Evolutionary conservation across 2,797 vertebrate genomes (phyloP).

Genomic region (Dryobates pubescens): DNA sequence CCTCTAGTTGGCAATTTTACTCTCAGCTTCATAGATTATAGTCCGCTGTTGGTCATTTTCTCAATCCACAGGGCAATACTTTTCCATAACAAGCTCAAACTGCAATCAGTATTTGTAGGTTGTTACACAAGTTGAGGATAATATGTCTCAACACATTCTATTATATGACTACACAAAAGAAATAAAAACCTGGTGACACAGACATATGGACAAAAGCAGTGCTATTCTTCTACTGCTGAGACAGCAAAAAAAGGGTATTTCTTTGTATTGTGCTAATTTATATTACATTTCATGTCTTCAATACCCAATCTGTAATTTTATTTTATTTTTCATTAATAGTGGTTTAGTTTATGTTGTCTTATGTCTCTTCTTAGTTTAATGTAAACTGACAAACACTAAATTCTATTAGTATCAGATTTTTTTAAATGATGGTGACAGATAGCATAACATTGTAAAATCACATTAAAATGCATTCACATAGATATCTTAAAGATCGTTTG

Average conservation of each 20-base stretch:
- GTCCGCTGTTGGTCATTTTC: slow-evolving; percentile 79
- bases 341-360: slow-evolving; percentile 43
- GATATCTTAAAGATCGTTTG: slow-evolving; percentile 21
- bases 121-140: slow-evolving; percentile 57
- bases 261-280: slow-evolving; percentile 60
- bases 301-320: slow-evolving; percentile 39
- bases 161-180: slow-evolving; percentile 72
- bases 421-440: slow-evolving; percentile 30
- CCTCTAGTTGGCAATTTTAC: slow-evolving; percentile 82
- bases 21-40: slow-evolving; percentile 82
- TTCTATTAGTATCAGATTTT: slow-evolving; percentile 57
- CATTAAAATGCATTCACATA: slow-evolving; percentile 22
- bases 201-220: slow-evolving; percentile 33
- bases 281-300: slow-evolving; percentile 48
- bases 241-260: slow-evolving; percentile 32
- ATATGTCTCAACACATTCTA: slow-evolving; percentile 60
- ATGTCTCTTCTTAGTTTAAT: slow-evolving; percentile 47
- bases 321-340: slow-evolving; percentile 55
- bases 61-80: slow-evolving; percentile 80
- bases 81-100: slow-evolving; percentile 82
- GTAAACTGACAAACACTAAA: slow-evolving; percentile 39
- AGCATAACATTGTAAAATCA: slow-evolving; percentile 40
- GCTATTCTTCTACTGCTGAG: slow-evolving; percentile 38
- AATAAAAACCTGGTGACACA: slow-evolving; percentile 52
- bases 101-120: slow-evolving; percentile 65